phyloP scores from a whole-genome alignment of 2,888 invertebrate genomes.

The Drosophila meridiana region DNA sequence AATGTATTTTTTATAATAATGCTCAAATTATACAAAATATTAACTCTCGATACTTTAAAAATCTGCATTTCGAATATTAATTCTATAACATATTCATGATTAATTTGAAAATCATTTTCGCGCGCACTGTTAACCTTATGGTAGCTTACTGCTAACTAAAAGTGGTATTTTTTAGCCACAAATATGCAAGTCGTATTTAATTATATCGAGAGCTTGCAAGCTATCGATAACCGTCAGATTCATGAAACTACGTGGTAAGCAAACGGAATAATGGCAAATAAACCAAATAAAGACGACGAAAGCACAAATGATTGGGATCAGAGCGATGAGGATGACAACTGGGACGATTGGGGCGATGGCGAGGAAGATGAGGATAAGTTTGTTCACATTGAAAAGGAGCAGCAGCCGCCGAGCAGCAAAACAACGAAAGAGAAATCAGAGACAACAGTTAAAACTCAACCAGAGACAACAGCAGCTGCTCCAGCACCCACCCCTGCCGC shows the following conservation, averaged over 20 bases:
- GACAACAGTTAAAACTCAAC: slow-evolving; percentile 1
- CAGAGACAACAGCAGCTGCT: slow-evolving; percentile 2
- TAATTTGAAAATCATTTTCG: background rate
- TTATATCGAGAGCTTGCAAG: slow-evolving; percentile 19
- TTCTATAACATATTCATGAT: background rate
- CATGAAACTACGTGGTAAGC: slow-evolving; percentile 51
- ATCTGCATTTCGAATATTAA: background rate
- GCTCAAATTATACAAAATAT: background rate
- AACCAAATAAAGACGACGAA: slow-evolving; percentile 41
- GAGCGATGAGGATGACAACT: slow-evolving; percentile 78
- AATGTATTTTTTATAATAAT: background rate
- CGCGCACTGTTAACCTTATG: slow-evolving; percentile 9
- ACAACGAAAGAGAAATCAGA: slow-evolving; percentile 8
- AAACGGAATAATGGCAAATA: slow-evolving; percentile 56
- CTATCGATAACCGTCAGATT: slow-evolving; percentile 23
- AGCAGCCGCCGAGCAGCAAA: slow-evolving; percentile 32
- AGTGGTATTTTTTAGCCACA: slow-evolving; percentile 20
- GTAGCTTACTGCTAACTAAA: background rate
- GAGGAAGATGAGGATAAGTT: slow-evolving; percentile 76
- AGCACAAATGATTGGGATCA: slow-evolving; percentile 68
- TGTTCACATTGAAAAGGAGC: slow-evolving; percentile 55
- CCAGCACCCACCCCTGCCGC: slow-evolving; percentile 8
- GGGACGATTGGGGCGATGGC: slow-evolving; percentile 82
- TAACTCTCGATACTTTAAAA: background rate
- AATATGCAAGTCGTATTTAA: slow-evolving; percentile 2